Evolutionary conservation across 2,888 invertebrate genomes (phyloP).

Genomic region (Platypus cylindrus): DNA sequence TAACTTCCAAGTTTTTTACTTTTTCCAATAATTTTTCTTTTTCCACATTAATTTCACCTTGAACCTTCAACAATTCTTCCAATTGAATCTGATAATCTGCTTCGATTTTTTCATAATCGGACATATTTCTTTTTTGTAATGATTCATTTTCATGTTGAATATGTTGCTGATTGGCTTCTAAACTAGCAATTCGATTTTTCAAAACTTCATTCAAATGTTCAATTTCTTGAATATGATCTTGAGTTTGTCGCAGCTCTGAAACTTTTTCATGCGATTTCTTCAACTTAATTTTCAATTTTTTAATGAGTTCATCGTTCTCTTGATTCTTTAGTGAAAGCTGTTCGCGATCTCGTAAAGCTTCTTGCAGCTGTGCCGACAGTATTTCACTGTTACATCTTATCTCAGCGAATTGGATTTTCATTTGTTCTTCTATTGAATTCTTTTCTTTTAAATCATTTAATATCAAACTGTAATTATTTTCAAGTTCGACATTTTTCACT

Average conservation of each 20-base stretch:
- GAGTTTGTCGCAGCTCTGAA: conserved; percentile 19
- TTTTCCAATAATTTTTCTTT: conserved; percentile 36
- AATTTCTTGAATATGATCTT: conserved; percentile 24
- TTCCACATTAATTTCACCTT: conserved; percentile 27
- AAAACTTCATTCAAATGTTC: conserved; percentile 38
- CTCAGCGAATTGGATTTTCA: conserved; percentile 47
- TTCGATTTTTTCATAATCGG: conserved; percentile 39
- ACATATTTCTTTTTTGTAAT: conserved; percentile 31
- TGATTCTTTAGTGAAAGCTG: conserved; percentile 21
- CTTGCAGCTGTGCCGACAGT: conserved; percentile 45
- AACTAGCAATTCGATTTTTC: conserved; percentile 37
- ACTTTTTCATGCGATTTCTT: conserved; percentile 22
- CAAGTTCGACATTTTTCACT: conserved; percentile 48
- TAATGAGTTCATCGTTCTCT: conserved; percentile 18
- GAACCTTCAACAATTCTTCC: conserved; percentile 28
- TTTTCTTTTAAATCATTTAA: conserved; percentile 41
- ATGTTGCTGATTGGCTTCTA: conserved; percentile 37
- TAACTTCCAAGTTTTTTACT: conserved; percentile 23
- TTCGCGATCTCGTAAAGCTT: conserved; percentile 29
- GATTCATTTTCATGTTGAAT: conserved; percentile 34
- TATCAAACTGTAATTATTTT: conserved; percentile 45
- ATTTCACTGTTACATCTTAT: conserved; percentile 50
- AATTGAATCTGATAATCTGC: conserved; percentile 37
- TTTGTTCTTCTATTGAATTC: conserved; percentile 47
- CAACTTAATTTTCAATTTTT: conserved; percentile 22